Conservation (phyloP, 2,113 vertebrate species). For the Podilymbus podiceps region DNA sequence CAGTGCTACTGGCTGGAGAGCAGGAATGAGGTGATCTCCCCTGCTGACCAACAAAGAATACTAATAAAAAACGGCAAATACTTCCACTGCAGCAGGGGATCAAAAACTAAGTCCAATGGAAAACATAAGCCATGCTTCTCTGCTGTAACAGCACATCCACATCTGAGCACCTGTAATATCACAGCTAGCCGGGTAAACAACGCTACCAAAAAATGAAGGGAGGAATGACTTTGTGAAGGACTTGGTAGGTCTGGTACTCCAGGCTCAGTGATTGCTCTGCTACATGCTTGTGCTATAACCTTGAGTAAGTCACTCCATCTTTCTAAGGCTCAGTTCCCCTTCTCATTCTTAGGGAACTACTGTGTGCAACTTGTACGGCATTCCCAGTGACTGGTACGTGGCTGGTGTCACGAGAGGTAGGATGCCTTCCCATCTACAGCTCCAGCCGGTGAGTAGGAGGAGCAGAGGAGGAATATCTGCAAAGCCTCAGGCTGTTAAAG, state of each 20-base stretch:
- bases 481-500: neutral
- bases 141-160: neutral
- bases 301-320: neutral
- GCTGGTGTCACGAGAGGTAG: rapidly evolving
- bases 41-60: neutral
- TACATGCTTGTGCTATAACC: neutral
- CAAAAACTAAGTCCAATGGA: neutral
- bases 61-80: neutral
- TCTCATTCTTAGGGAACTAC: neutral
- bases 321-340: neutral
- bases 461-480: neutral
- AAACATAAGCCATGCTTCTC: neutral
- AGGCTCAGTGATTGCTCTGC: neutral
- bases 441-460: neutral
- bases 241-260: neutral
- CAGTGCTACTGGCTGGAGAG: neutral
- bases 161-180: neutral
- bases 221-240: neutral
- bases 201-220: neutral
- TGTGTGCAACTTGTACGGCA: neutral
- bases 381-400: neutral
- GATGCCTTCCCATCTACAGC: neutral
- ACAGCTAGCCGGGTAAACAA: neutral
- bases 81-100: neutral
- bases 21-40: neutral